These are phyloP conservation scores for Kryphioiulus occultus DNA, from an alignment of 2,888 invertebrate genomes.

Conservation along the genomic window DNA sequence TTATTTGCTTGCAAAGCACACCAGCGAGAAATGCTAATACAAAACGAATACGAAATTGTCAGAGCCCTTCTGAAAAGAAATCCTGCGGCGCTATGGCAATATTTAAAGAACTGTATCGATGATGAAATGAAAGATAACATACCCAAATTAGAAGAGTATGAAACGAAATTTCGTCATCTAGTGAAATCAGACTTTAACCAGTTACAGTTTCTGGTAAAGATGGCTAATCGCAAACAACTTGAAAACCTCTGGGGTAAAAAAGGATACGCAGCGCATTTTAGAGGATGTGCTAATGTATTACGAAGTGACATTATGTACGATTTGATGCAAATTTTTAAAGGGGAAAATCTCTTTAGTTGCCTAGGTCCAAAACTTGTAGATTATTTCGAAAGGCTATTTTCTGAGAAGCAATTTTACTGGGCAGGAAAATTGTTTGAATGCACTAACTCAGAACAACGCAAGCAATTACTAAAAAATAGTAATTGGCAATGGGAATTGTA, in stretches of 20 bases:
- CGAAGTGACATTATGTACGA: background rate
- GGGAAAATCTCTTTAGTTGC: background rate
- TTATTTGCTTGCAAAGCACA: background rate
- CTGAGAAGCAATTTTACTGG: background rate
- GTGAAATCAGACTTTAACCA: background rate
- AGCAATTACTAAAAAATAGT: background rate
- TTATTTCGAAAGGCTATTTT: background rate
- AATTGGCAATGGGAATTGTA: background rate
- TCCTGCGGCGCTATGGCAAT: background rate
- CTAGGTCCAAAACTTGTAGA: too few species aligned
- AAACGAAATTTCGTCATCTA: background rate
- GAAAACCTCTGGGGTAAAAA: background rate
- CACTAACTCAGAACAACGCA: background rate
- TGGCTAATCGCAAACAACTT: background rate
- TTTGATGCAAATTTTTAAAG: background rate
- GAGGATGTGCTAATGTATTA: background rate
- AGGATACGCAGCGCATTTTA: background rate
- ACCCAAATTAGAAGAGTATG: background rate
- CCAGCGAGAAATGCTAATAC: background rate
- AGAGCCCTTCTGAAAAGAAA: background rate
- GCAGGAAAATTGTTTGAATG: background rate
- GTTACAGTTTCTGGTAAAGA: background rate
- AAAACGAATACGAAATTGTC: background rate
- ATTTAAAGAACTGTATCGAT: background rate
- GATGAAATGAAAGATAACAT: background rate